A percentile compares a stretch with the other conserved stretches of the same genome.
Evolutionary conservation across 2,888 invertebrate genomes (phyloP).

Genomic region (Pseudococcus longispinus): DNA sequence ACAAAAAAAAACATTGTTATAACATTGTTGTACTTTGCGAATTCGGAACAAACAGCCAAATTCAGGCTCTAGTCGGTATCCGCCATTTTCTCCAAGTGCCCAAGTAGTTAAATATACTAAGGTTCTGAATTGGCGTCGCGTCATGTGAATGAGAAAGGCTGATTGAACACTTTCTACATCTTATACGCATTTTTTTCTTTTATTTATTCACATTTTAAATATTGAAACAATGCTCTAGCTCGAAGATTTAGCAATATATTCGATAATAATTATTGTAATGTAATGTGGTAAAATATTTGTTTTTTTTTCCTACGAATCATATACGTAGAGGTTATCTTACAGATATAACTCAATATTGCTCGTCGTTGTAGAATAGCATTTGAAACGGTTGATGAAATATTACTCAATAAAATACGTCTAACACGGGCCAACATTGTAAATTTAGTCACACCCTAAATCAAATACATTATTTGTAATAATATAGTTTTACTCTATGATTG

Average conservation of each 20-base stretch:
- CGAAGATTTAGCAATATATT: not conserved
- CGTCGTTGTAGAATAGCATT: not conserved
- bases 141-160: not conserved
- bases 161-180: not conserved
- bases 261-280: not conserved
- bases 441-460: not conserved
- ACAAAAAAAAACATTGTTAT: no score
- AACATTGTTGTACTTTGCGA: no score
- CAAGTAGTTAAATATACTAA: not conserved
- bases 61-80: no score
- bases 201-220: not conserved
- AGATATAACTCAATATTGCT: not conserved
- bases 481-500: not conserved
- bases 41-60: no score
- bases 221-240: not conserved
- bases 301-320: not conserved
- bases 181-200: not conserved
- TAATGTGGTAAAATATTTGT: not conserved
- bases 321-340: not conserved
- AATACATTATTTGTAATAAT: not conserved
- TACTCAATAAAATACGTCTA: constrained; percentile 8
- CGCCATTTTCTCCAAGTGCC: no score
- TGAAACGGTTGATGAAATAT: constrained; percentile 8
- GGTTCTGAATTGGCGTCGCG: not conserved
- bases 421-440: not conserved